Conservation (phyloP, 2,888 invertebrate species). For the Tiphia femorata region DNA sequence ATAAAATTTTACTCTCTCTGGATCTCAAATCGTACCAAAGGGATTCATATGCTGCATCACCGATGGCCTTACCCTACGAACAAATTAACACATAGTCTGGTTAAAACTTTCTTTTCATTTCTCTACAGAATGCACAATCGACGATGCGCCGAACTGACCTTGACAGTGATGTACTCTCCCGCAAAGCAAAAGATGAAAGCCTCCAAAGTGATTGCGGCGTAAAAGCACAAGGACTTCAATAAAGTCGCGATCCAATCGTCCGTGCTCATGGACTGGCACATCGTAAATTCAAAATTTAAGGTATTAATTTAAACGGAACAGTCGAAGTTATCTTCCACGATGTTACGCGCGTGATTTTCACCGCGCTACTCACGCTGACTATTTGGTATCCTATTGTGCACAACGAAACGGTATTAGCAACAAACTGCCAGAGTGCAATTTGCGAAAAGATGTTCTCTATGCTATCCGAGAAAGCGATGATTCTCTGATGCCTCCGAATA, state of each 20-base stretch:
- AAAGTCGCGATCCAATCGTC: neutral
- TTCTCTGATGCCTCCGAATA: conserved; percentile 30
- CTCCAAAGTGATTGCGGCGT: conserved; percentile 24
- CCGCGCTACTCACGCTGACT: conserved; percentile 19
- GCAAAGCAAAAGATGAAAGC: conserved; percentile 36
- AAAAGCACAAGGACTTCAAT: conserved; percentile 27
- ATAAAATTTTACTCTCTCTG: conserved; percentile 17
- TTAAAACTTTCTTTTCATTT: neutral
- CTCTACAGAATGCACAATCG: too few relatives aligned
- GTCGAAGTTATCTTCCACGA: too few relatives aligned
- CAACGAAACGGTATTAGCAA: conserved; percentile 34
- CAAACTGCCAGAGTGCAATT: conserved; percentile 35
- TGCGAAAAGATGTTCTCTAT: conserved; percentile 37
- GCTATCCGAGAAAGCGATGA: conserved; percentile 23
- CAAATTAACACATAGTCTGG: neutral
- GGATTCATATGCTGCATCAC: conserved; percentile 18
- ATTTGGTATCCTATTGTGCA: conserved; percentile 39
- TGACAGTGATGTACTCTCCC: conserved; percentile 43
- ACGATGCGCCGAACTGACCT: too few relatives aligned
- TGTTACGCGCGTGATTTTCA: too few relatives aligned
- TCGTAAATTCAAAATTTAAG: too few relatives aligned
- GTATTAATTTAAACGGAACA: too few relatives aligned
- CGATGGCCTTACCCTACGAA: conserved; percentile 21
- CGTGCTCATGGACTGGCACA: too few relatives aligned
- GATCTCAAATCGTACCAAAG: conserved; percentile 28